Percentiles rank a stretch among this genome's conserved stretches.
These are phyloP conservation scores for Gari tellinella DNA, from an alignment of 2,888 invertebrate genomes.

Conservation along the genomic window DNA sequence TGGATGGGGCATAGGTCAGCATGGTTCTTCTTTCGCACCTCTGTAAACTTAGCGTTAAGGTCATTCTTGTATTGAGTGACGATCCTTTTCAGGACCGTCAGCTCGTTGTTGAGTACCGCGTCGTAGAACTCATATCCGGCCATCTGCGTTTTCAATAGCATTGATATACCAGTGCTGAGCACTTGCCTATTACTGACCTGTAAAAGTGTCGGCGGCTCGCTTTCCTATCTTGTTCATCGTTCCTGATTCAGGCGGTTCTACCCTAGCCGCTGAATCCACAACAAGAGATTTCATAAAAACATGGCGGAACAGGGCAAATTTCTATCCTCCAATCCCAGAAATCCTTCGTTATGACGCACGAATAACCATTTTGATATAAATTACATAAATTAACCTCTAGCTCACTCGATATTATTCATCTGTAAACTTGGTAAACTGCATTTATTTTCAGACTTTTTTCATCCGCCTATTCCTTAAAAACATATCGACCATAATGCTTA, in stretches of 20 bases:
- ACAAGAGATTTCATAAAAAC: slow-evolving; percentile 34
- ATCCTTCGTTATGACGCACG: slow-evolving; percentile 53
- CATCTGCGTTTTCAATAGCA: slow-evolving; percentile 79
- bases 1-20: slow-evolving; percentile 83
- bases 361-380: slow-evolving; percentile 58
- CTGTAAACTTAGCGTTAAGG: slow-evolving; percentile 82
- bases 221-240: slow-evolving; percentile 9
- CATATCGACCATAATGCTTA: too few species aligned
- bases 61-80: slow-evolving; percentile 83
- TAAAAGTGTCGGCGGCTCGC: slow-evolving; percentile 9
- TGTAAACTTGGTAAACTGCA: too few species aligned
- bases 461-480: too few species aligned
- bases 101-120: slow-evolving; percentile 83
- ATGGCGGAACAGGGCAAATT: slow-evolving; percentile 46
- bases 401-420: too few species aligned
- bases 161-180: slow-evolving; percentile 37
- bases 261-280: not conserved
- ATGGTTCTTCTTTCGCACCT: slow-evolving; percentile 83
- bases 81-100: slow-evolving; percentile 79
- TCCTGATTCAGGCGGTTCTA: slow-evolving; percentile 4
- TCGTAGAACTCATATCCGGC: slow-evolving; percentile 83
- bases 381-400: slow-evolving; percentile 62
- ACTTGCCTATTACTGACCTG: slow-evolving; percentile 15
- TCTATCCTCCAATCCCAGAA: slow-evolving; percentile 48
- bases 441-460: too few species aligned